These are phyloP conservation scores for Pelusios castaneus DNA, from an alignment of 2,113 vertebrate genomes.

Conservation along the genomic window DNA sequence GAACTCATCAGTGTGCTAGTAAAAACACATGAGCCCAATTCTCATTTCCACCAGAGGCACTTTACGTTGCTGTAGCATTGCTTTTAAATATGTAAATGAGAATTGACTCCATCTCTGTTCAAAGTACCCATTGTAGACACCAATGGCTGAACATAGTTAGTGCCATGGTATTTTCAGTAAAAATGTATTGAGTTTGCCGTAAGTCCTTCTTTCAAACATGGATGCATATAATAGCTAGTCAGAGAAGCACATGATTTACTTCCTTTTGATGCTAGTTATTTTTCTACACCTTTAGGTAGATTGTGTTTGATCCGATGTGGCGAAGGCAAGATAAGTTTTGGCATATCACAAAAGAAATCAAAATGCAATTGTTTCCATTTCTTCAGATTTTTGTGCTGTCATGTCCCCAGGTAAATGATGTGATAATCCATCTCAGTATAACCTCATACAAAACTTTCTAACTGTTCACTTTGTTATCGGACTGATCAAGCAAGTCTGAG, in stretches of 20 bases:
- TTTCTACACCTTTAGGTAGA: not conserved
- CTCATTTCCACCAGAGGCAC: too few species aligned
- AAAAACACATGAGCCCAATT: too few species aligned
- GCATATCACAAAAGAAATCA: not conserved
- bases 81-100: fast-evolving
- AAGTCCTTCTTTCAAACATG: not conserved
- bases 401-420: not conserved
- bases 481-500: not conserved
- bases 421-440: not conserved
- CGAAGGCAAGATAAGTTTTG: not conserved
- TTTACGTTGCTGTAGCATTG: not conserved
- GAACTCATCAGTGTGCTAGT: too few species aligned
- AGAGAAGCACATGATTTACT: not conserved
- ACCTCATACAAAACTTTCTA: not conserved
- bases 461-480: not conserved
- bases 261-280: not conserved
- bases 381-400: not conserved
- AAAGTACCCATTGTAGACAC: not conserved
- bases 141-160: not conserved
- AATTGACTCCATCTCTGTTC: not conserved
- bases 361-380: not conserved
- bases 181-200: not conserved
- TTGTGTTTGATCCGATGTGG: not conserved
- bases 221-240: not conserved
- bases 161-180: not conserved